phyloP scores from a whole-genome alignment of 2,888 invertebrate species.

The Andricus curvator region DNA sequence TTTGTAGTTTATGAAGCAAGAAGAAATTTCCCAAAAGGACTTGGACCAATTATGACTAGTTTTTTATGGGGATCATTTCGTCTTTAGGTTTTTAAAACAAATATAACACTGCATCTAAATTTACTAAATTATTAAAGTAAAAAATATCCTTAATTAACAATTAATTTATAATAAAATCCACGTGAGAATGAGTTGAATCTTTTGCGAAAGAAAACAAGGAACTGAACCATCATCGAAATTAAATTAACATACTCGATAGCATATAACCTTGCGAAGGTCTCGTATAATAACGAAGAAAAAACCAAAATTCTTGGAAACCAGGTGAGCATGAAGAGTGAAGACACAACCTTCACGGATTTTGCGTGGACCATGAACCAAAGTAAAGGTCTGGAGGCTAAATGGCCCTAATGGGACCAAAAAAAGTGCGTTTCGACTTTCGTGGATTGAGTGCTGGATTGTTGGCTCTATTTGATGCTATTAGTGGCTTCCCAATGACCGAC shows the following conservation, averaged over 20 bases:
- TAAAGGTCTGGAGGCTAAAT: slow-evolving; percentile 1
- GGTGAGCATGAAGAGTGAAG: slow-evolving; percentile 14
- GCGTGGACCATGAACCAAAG: slow-evolving; percentile 10
- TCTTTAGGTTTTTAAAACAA: too few relatives aligned
- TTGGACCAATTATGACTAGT: too few relatives aligned
- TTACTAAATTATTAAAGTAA: background rate
- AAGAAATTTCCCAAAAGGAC: too few relatives aligned
- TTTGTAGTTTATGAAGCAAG: too few relatives aligned
- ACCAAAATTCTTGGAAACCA: slow-evolving; percentile 8
- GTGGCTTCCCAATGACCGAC: slow-evolving; percentile 2
- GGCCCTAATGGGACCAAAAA: background rate
- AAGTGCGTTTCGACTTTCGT: slow-evolving; percentile 8
- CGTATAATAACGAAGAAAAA: background rate
- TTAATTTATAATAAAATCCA: background rate
- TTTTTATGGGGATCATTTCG: too few relatives aligned
- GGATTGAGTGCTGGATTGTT: slow-evolving; percentile 23
- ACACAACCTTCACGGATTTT: background rate
- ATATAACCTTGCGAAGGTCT: slow-evolving; percentile 35
- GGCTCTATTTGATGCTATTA: slow-evolving; percentile 36
- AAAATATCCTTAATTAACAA: background rate
- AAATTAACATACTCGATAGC: slow-evolving; percentile 21
- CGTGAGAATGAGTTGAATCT: background rate
- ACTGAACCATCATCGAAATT: background rate
- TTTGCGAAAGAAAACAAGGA: background rate
- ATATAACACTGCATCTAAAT: too few relatives aligned